phyloP scores from a whole-genome alignment of 2,113 vertebrate species.

The Calidris pygmaea region DNA sequence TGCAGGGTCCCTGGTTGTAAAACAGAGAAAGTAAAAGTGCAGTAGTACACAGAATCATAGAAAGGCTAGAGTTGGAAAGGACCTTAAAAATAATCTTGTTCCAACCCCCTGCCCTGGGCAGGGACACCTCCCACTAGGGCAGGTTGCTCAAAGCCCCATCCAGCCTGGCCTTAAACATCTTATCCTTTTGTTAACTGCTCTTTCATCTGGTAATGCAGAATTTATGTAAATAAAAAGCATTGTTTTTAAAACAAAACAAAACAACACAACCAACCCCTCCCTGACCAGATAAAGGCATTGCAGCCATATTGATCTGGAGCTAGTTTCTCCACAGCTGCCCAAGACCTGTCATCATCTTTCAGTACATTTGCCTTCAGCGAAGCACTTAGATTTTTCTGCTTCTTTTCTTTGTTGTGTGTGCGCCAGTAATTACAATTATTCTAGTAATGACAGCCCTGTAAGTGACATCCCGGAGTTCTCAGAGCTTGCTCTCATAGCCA shows the following conservation, averaged over 20 bases:
- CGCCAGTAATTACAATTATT: background rate
- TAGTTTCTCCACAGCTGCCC: background rate
- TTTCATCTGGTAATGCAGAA: background rate
- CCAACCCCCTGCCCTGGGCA: too few species aligned
- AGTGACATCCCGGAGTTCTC: background rate
- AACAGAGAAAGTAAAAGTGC: background rate
- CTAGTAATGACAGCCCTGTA: background rate
- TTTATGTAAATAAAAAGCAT: background rate
- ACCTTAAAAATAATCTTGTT: too few species aligned
- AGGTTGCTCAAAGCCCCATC: too few species aligned
- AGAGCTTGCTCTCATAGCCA: background rate
- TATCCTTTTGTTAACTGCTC: background rate
- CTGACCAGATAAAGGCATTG: background rate
- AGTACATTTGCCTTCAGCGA: background rate
- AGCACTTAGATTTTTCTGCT: background rate
- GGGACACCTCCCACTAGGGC: too few species aligned
- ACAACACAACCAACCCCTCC: background rate
- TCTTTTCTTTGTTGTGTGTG: background rate
- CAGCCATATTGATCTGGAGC: background rate
- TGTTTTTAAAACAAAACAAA: background rate
- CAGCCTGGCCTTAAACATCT: background rate
- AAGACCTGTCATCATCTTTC: background rate
- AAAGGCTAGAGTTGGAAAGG: too few species aligned
- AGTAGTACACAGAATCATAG: background rate
- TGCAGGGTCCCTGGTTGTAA: background rate